phyloP scores from a whole-genome alignment of 2,797 vertebrate genomes.

The Crax fasciolata region DNA sequence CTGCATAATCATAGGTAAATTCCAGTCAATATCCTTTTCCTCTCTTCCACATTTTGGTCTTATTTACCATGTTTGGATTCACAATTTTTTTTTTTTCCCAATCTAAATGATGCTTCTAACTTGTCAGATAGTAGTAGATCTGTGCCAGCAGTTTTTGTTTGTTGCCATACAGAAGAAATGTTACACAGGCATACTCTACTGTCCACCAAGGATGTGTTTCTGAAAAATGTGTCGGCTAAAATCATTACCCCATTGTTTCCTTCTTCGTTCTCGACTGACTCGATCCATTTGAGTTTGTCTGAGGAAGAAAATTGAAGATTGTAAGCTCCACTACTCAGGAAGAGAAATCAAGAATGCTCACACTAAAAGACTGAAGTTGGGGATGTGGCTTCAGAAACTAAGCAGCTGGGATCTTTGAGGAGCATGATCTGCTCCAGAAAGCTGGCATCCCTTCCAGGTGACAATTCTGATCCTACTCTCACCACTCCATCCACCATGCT shows the following conservation, averaged over 20 bases:
- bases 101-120: neutral
- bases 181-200: neutral
- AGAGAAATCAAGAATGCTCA: neutral
- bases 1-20: neutral
- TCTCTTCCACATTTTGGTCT: neutral
- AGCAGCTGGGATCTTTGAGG: neutral
- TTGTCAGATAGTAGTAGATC: neutral
- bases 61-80: neutral
- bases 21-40: neutral
- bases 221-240: neutral
- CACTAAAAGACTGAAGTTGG: neutral
- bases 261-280: neutral
- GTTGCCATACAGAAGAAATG: neutral
- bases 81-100: neutral
- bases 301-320: neutral
- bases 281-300: neutral
- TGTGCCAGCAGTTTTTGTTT: neutral
- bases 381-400: neutral
- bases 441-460: neutral
- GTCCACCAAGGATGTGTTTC: neutral
- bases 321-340: neutral
- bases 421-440: neutral
- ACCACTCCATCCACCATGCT: neutral
- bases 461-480: neutral
- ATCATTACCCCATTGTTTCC: neutral